Evolutionary conservation across 2,888 invertebrate species (phyloP), one percentile per base, ranked within the genome.

Genomic region (Sinhomidia bicolor): DNA sequence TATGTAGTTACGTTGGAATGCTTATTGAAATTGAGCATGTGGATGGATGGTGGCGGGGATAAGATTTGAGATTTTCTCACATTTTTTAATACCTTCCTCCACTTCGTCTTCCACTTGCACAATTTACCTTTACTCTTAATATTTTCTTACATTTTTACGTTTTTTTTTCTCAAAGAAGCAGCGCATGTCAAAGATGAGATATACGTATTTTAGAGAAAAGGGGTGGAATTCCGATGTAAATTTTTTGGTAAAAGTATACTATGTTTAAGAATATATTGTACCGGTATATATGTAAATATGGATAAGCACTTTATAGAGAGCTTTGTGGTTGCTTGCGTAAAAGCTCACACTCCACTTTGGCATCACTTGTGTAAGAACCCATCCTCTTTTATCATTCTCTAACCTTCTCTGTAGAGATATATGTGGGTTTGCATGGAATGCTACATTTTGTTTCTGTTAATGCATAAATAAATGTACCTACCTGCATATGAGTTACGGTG

Each of bases 1-100:
- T 60, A 29, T 47, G 20, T 32, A 47, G 80, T 60, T 62, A 80
- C 44, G 68, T 41, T 68, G 88, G 88, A 90, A 90, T 89, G 89
- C 88, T 89, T 89, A 85, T 87, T 89, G 89, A 89, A 89, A 76
- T 44, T 84, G 74, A 84, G 44, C 87, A 80, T 83, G 87, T 87
- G 89, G 60, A 82, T 79, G 57, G 32, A 74, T 44, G 26, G 47
- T 17, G 41, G 36, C 36, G 44, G 14, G 47, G 47, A 71, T 36
- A 79, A 57, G 29, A 57, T 60, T 57, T 36, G 60, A 57, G 29
- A 57, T 60, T 57, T 60, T 60, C 36, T 32, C 57, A 60, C 36
- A 51, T 86, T 85, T 89, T 85, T 68, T 68, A 36, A 86, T 7
- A 17, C n/a, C n/a, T n/a, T n/a, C n/a, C n/a, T n/a, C n/a, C 36